phyloP scores from a whole-genome alignment of 2,113 vertebrate genomes.

The Equus przewalskii region DNA sequence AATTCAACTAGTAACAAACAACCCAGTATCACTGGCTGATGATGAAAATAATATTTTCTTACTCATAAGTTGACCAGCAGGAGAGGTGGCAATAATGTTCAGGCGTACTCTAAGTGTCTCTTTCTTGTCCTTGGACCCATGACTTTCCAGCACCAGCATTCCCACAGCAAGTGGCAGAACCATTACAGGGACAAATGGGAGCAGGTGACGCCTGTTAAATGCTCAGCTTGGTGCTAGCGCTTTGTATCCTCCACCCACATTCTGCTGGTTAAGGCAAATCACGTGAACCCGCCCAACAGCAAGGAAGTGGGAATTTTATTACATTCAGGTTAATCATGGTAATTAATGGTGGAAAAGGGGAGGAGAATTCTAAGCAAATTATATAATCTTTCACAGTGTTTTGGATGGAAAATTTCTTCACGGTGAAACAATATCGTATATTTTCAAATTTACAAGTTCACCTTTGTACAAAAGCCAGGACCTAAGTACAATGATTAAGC shows the following conservation, averaged over 20 bases:
- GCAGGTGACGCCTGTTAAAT: neutral
- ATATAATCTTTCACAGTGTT: neutral
- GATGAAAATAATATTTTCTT: neutral
- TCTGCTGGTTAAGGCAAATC: neutral
- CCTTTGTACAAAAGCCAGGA: neutral
- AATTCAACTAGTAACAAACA: neutral
- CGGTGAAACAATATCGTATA: neutral
- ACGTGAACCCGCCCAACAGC: neutral
- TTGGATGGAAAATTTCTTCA: neutral
- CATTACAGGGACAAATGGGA: fast-evolving
- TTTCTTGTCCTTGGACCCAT: neutral
- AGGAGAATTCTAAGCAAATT: neutral
- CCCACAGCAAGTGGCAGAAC: neutral
- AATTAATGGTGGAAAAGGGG: neutral
- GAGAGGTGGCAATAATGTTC: neutral
- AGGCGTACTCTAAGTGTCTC: neutral
- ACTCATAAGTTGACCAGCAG: neutral
- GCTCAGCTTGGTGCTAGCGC: neutral
- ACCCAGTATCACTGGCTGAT: neutral
- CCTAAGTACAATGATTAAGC: neutral
- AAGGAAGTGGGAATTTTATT: neutral
- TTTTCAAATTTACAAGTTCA: neutral
- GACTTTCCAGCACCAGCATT: neutral
- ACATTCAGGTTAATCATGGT: neutral
- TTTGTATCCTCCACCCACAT: neutral